phyloP scores from a whole-genome alignment of 2,797 vertebrate species.

The Netta rufina region DNA sequence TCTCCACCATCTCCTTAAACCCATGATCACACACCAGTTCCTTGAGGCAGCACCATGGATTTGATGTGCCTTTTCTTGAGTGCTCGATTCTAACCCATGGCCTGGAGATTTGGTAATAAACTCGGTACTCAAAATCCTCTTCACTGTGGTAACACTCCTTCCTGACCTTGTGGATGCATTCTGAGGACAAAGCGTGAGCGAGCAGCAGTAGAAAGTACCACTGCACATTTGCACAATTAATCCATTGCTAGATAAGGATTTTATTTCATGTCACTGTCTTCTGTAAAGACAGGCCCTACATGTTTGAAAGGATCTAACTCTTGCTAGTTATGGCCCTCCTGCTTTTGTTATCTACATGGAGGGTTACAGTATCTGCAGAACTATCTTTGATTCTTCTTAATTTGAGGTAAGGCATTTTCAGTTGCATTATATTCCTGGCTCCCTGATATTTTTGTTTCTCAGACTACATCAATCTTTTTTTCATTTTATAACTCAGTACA shows the following conservation, averaged over 20 bases:
- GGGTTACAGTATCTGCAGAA: background rate
- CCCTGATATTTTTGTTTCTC: background rate
- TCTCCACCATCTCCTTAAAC: background rate
- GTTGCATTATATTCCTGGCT: background rate
- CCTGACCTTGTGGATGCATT: too few species aligned
- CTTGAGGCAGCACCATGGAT: too few species aligned
- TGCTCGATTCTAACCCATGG: too few species aligned
- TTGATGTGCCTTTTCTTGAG: background rate
- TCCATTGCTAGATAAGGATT: background rate
- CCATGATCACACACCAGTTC: background rate
- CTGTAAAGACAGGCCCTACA: background rate
- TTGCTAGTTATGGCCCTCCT: background rate
- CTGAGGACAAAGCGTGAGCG: accelerated
- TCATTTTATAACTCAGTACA: background rate
- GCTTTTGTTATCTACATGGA: background rate
- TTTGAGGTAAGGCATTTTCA: background rate
- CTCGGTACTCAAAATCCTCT: background rate
- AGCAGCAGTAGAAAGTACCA: background rate
- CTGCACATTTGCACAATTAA: background rate
- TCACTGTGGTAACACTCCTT: background rate
- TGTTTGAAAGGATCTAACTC: background rate
- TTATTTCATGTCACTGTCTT: background rate
- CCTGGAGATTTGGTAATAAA: background rate
- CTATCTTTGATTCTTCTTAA: background rate
- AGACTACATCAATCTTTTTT: background rate